A percentile compares a stretch with the other conserved stretches of the same genome.
These are phyloP conservation scores for Sternotherus odoratus DNA, from an alignment of 2,797 vertebrate species.

Conservation along the genomic window DNA sequence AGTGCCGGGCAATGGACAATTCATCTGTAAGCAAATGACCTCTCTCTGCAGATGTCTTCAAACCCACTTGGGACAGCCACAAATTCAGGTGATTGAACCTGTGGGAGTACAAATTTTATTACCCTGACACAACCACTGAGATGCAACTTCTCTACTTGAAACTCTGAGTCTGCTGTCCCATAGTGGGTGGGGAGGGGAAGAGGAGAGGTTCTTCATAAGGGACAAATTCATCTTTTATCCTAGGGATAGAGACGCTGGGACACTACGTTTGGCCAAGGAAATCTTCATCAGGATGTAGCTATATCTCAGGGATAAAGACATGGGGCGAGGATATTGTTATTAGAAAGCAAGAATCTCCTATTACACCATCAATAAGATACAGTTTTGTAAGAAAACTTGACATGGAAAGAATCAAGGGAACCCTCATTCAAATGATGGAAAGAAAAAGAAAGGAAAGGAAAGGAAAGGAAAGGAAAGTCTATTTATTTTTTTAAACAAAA, in stretches of 20 bases:
- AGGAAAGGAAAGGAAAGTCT: fast-evolving
- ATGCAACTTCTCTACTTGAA: neutral
- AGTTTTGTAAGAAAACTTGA: neutral
- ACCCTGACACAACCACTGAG: neutral
- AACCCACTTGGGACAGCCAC: neutral
- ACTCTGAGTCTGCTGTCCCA: neutral
- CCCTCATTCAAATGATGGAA: neutral
- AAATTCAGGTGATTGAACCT: neutral
- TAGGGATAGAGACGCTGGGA: neutral
- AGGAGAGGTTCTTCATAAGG: neutral
- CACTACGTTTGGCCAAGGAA: neutral
- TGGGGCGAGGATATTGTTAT: neutral
- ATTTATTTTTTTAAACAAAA: neutral
- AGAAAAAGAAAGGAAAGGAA: too few species aligned
- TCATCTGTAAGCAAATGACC: neutral
- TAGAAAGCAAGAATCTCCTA: neutral
- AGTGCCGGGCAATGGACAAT: neutral
- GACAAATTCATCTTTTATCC: neutral
- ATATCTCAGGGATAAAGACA: neutral
- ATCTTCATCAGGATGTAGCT: neutral
- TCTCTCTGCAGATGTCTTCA: neutral
- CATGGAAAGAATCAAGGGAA: neutral
- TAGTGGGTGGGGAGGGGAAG: fast-evolving
- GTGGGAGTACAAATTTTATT: neutral
- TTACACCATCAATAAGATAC: neutral